Base-by-base conservation (phyloP, 2,888 invertebrate genomes). In the Lepidonotus clava region DNA sequence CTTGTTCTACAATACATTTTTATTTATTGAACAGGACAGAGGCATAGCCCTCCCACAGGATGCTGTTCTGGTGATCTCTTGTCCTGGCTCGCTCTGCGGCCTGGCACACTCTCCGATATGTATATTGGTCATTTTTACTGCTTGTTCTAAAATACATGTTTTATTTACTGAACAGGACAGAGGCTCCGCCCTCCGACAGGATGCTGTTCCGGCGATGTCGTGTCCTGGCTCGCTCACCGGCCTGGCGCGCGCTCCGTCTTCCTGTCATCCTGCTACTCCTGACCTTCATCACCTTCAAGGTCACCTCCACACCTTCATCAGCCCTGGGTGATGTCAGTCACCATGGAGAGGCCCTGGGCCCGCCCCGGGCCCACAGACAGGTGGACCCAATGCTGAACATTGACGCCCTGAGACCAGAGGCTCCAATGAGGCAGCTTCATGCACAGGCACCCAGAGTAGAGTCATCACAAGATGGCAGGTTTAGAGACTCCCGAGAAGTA, bases 401-500 rank as follows among this genome's bases (percentile, higher is more conserved):
- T 28, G 61, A 28, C 14, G 24, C 24, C 14, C 36, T 38, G 4
- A 71, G 34, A 71, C 71, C 38, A 38, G 71, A 71, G 38, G 71
- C 36, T 2, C 71, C 34, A 34, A 71, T 71, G 71, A 34, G 71
- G 5, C 71, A 71, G 11, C 71, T 71, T 4, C 71, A 71, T n/a
- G 71, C 71, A 18, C 36, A 71, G n/a, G 71, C 71, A 18, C 14
- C 14, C 71, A 34, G 71, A 38, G 8, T 46, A 18, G 46, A 18
- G 46, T 18, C 46, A 46, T 11, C 46, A 8, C 8, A 8, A 18
- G 8, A 18, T 18, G 46, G 46, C 24, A 61, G 61, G 24, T 1
- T 24, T 61, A 1, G 24, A 11, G 2, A 14, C 2, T 28, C 11
- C 8, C 46, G 46, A 1, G 11, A n/a, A 24, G 28, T 2, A 2